A percentile compares a stretch with the other conserved stretches of the same genome.
Conservation (phyloP, 2,888 invertebrate species). For the Folsomia candida region DNA sequence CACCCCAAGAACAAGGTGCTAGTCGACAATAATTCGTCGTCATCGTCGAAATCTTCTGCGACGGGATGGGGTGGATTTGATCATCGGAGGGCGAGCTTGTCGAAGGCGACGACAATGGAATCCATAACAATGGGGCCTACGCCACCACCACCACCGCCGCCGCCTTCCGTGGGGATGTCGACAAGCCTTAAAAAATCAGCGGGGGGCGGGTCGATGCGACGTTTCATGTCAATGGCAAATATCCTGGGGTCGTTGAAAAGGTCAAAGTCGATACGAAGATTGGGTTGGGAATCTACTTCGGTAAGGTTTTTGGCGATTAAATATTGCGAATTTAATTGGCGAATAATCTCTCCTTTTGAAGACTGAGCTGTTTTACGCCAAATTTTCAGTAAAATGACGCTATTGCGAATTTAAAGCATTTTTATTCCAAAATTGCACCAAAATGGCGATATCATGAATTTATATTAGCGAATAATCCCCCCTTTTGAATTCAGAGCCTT, state of each 20-base stretch:
- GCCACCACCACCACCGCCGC: background rate
- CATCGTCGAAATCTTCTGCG: background rate
- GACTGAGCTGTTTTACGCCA: background rate
- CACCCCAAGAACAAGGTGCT: too few relatives aligned
- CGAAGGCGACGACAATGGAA: background rate
- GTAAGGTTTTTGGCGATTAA: constrained; percentile 19
- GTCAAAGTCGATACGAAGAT: constrained; percentile 29
- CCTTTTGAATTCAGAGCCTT: background rate
- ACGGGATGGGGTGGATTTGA: constrained; percentile 3
- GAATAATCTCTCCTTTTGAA: too few relatives aligned
- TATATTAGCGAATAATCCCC: background rate
- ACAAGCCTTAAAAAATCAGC: constrained; percentile 4
- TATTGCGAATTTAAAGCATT: background rate
- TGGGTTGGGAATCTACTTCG: constrained; percentile 34
- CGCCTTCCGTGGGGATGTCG: background rate
- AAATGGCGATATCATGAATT: background rate
- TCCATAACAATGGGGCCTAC: background rate
- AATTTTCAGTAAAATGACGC: too few relatives aligned
- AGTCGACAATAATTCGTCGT: too few relatives aligned
- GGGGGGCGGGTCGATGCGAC: constrained; percentile 16
- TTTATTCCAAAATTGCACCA: too few relatives aligned
- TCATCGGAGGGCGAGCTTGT: constrained; percentile 23
- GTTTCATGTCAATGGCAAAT: constrained; percentile 32
- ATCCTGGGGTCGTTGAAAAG: constrained; percentile 35
- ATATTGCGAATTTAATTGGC: background rate